Percentiles rank a stretch among this genome's conserved stretches.
phyloP scores from a whole-genome alignment of 2,113 vertebrate species.

The Australoheros scitulus region DNA sequence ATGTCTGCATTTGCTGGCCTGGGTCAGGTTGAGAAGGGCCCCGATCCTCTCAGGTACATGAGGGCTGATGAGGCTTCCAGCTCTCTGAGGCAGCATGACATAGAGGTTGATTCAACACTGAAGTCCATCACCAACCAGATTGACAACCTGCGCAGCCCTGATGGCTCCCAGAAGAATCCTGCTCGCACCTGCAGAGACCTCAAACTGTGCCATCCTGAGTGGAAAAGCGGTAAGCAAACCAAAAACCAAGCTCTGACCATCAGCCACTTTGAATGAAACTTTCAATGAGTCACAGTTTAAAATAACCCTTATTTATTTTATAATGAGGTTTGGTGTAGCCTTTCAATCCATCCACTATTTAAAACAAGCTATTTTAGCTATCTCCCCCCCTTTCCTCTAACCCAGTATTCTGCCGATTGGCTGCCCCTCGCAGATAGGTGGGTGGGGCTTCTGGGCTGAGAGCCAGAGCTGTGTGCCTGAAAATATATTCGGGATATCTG shows the following conservation, averaged over 20 bases:
- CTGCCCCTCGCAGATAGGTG: background rate
- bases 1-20: constrained; percentile 96
- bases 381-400: background rate
- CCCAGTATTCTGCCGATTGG: background rate
- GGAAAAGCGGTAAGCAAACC: constrained; percentile 89
- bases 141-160: constrained; percentile 92
- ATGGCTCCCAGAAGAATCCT: constrained; percentile 94
- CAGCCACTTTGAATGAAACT: background rate
- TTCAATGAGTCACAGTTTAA: background rate
- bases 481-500: background rate
- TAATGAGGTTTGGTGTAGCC: background rate
- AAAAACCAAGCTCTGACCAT: background rate
- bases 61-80: constrained; percentile 89
- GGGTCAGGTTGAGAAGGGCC: constrained; percentile 89
- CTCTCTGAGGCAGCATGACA: constrained; percentile 88
- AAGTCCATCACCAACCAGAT: constrained; percentile 97
- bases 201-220: constrained; percentile 93
- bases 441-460: background rate
- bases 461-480: background rate
- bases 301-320: background rate
- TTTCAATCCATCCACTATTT: background rate
- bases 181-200: constrained; percentile 94
- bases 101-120: constrained; percentile 92
- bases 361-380: background rate
- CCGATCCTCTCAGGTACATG: constrained; percentile 96